phyloP scores from a whole-genome alignment of 23 tunicate species.

The Styela plicata region DNA sequence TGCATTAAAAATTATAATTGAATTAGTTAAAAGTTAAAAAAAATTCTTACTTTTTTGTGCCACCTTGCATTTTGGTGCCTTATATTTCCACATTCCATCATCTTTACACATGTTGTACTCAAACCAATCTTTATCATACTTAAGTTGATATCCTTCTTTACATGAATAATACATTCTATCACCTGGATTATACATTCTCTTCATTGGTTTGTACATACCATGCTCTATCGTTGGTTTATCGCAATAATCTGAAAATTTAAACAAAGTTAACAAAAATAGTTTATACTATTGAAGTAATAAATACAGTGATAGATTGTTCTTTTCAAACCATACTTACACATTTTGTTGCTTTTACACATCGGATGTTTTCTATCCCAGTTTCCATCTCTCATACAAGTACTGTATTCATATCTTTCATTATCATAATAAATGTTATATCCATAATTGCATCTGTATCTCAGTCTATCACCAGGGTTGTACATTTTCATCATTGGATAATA shows the following conservation, averaged over 20 bases:
- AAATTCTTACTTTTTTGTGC: not conserved
- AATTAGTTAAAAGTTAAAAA: too few species aligned
- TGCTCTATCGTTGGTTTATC: slow-evolving; percentile 8
- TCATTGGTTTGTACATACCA: slow-evolving; percentile 22
- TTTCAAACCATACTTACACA: not conserved
- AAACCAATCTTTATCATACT: slow-evolving; percentile 8
- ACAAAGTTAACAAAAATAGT: not conserved
- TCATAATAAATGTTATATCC: slow-evolving; percentile 23
- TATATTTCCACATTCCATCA: not conserved
- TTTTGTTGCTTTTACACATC: slow-evolving; percentile 16
- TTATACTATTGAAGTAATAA: not conserved
- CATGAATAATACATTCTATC: slow-evolving; percentile 10
- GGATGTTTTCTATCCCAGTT: slow-evolving; percentile 16
- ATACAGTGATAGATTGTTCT: not conserved
- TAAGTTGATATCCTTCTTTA: slow-evolving; percentile 1
- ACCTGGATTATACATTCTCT: slow-evolving; percentile 14
- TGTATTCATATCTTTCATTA: slow-evolving; percentile 23
- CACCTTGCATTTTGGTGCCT: not conserved
- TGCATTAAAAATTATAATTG: too few species aligned
- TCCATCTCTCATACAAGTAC: slow-evolving; percentile 2
- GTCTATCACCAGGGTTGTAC: slow-evolving; percentile 15
- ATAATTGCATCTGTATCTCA: slow-evolving; percentile 20
- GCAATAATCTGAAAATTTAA: slow-evolving; percentile 18
- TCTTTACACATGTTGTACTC: slow-evolving; percentile 14
- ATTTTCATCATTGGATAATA: not conserved